Evolutionary conservation across 1,140 invertebrate genomes (phyloP), one percentile per base, ranked within the genome.

Genomic region (Dinoponera quadriceps): DNA sequence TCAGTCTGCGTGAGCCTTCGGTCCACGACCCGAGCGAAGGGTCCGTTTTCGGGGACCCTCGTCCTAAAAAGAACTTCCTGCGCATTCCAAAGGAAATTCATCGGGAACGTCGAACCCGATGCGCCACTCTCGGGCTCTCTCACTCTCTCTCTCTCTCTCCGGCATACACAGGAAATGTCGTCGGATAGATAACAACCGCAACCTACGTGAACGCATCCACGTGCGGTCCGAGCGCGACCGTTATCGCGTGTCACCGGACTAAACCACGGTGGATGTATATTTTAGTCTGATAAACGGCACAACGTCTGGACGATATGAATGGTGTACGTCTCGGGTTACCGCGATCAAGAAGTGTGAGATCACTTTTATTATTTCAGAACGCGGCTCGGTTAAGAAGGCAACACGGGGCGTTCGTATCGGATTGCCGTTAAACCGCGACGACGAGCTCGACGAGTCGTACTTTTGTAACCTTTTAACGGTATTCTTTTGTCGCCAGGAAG

Each of bases 221-320:
- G 33, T 38, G 7, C 48, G 25, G 49, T 29, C 49, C 44, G 60
- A 27, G 60, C 14, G 27, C 27, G 11, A 66, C 54, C 13, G 25
- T 44, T 88, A 87, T 88, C 86, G 66, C 78, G 68, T 87, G 82
- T 87, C 86, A 63, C 44, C 69, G 73, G 73, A 80, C 82, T 62
- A 65, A 54, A 87, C 38, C 54, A 25, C 74, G 11, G 44, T 29
- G 57, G 51, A 71, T 7, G 20, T 51, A 22, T 85, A 85, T 87
- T 87, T 77, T 87, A 85, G 65, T 48, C n/a, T 44, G 20, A 7
- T 29, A 22, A 11, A 25, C 44, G 72, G 63, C 38, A 77, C 59
- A 72, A 72, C 48, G 38, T 62, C 63, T 62, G 71, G 20, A 44
- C 2, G 66, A 20, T 66, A 44, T 9, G 44, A 29, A 44, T 3